phyloP scores from a whole-genome alignment of 2,888 invertebrate species.

The Calameuta filiformis region DNA sequence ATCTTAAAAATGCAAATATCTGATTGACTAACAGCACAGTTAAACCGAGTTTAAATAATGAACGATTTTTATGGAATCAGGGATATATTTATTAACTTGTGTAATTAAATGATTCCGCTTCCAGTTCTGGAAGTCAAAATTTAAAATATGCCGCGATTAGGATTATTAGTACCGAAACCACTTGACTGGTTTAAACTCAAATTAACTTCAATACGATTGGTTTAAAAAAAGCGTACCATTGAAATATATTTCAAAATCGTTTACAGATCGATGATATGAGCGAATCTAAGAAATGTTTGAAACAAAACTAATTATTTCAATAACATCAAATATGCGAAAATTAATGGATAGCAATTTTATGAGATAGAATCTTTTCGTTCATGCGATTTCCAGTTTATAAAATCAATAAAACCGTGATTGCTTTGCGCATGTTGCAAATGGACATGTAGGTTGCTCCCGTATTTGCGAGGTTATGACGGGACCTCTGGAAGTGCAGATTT shows the following conservation, averaged over 20 bases:
- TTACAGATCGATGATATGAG: neutral
- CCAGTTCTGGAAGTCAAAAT: neutral
- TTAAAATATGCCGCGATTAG: neutral
- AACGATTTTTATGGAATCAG: no score
- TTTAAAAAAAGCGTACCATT: neutral
- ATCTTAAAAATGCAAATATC: no score
- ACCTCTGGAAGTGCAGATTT: neutral
- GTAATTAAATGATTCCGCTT: no score
- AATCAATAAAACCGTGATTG: neutral
- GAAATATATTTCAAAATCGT: neutral
- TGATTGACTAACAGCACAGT: no score
- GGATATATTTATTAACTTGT: no score
- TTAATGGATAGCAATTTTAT: neutral
- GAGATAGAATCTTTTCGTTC: neutral
- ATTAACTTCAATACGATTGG: neutral
- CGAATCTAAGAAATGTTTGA: neutral
- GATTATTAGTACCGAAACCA: neutral
- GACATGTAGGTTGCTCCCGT: neutral
- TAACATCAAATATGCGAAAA: neutral
- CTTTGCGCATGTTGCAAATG: neutral
- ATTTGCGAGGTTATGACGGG: neutral
- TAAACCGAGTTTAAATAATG: no score
- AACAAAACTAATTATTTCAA: neutral
- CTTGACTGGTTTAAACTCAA: neutral
- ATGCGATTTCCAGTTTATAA: neutral